phyloP scores from a whole-genome alignment of 2,888 invertebrate genomes.

The Agrochola litura region DNA sequence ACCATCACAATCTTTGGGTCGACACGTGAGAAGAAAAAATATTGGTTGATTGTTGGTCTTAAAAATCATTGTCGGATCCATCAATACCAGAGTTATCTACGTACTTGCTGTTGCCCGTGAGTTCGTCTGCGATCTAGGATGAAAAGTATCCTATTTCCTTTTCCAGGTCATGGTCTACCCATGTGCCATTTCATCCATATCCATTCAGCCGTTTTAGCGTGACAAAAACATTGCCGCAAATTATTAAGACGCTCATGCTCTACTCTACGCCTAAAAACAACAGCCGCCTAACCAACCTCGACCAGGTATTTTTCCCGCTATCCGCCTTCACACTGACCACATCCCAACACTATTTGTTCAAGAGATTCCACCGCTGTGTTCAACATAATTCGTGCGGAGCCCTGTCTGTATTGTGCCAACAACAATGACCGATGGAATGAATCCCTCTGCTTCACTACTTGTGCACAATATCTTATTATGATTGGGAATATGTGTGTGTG shows the following conservation, averaged over 20 bases:
- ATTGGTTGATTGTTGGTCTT: too few relatives aligned
- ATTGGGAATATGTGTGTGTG: constrained; percentile 17
- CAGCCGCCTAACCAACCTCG: background rate
- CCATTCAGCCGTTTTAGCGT: too few relatives aligned
- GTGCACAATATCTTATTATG: constrained; percentile 49
- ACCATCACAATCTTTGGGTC: too few relatives aligned
- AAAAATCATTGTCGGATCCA: background rate
- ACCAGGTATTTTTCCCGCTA: constrained; percentile 1
- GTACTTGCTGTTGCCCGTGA: too few relatives aligned
- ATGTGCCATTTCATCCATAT: too few relatives aligned
- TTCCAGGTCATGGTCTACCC: too few relatives aligned
- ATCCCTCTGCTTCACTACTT: constrained; percentile 35
- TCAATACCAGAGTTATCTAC: background rate
- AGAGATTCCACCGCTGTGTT: constrained; percentile 46
- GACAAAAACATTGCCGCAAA: background rate
- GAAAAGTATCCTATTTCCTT: too few relatives aligned
- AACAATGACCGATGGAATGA: constrained; percentile 56
- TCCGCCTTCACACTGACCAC: constrained; percentile 15
- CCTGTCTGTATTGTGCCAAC: constrained; percentile 46
- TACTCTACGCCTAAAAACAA: background rate
- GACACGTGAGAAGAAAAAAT: too few relatives aligned
- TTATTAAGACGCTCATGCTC: background rate
- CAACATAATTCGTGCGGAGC: constrained; percentile 55
- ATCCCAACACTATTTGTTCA: constrained; percentile 44
- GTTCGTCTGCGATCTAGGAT: too few relatives aligned